Conservation (phyloP, 2,797 vertebrate genomes). For the Rhinoraja longicauda region DNA sequence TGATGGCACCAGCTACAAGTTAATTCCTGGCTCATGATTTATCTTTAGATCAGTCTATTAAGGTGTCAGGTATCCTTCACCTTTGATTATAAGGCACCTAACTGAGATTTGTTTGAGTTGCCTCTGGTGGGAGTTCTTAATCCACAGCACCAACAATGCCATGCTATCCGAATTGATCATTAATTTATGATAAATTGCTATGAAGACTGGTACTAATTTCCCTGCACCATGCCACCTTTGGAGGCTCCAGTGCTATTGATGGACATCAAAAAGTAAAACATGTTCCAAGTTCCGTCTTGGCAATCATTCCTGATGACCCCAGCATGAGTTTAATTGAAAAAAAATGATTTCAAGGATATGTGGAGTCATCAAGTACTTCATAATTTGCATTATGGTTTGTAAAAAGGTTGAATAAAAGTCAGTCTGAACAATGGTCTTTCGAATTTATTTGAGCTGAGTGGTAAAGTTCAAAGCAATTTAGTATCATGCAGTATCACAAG, state of each 20-base stretch:
- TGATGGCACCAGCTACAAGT: background rate
- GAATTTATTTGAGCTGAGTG: conserved; percentile 12
- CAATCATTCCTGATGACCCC: background rate
- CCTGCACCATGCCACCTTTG: background rate
- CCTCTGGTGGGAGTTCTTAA: background rate
- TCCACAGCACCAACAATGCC: background rate
- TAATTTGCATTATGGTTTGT: background rate
- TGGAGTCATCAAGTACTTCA: background rate
- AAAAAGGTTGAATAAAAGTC: conserved; percentile 5
- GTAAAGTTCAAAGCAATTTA: conserved; percentile 35
- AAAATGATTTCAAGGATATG: background rate
- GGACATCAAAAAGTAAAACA: too few relatives aligned
- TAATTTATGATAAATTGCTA: background rate
- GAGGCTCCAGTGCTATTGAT: background rate
- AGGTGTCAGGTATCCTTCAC: background rate
- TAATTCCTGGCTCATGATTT: background rate
- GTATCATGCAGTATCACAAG: background rate
- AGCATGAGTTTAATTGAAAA: background rate
- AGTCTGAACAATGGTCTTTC: background rate
- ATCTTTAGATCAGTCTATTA: background rate
- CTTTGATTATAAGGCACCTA: background rate
- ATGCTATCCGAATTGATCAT: background rate
- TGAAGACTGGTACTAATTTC: background rate
- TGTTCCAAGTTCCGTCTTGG: background rate
- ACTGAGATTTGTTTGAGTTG: background rate